phyloP scores from a whole-genome alignment of 2,797 vertebrate species.

The Merluccius polli region DNA sequence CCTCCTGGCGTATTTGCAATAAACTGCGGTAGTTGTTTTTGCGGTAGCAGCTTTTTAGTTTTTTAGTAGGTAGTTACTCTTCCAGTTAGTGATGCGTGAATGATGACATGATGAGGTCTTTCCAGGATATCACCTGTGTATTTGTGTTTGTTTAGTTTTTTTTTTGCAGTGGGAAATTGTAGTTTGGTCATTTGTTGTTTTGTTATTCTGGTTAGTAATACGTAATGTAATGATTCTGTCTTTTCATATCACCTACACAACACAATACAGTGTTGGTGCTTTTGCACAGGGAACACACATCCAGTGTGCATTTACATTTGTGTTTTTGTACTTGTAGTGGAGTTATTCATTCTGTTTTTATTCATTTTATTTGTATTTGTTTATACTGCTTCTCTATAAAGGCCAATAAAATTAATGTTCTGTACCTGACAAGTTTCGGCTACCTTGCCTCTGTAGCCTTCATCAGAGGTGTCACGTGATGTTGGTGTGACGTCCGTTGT shows the following conservation, averaged over 20 bases:
- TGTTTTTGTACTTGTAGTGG: background rate
- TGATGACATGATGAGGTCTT: background rate
- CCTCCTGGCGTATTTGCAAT: background rate
- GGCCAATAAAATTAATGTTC: too few relatives aligned
- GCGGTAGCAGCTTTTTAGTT: background rate
- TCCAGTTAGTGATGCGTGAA: background rate
- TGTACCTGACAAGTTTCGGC: too few relatives aligned
- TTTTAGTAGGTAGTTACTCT: background rate
- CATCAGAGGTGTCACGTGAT: too few relatives aligned
- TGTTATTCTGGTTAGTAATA: background rate
- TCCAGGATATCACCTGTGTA: background rate
- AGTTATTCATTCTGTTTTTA: background rate
- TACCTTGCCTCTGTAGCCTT: too few relatives aligned
- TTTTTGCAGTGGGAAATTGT: background rate
- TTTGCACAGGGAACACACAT: background rate
- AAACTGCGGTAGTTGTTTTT: background rate
- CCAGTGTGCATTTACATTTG: background rate
- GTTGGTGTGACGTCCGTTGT: too few relatives aligned
- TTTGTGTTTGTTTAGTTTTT: background rate
- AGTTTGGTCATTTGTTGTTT: background rate
- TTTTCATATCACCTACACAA: background rate
- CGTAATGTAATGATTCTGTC: background rate
- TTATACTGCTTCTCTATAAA: too few relatives aligned
- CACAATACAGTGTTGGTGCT: background rate
- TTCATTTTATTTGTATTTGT: too few relatives aligned